Evolutionary conservation across 2,888 invertebrate species (phyloP), one percentile per base, ranked within the genome.

Genomic region (Lasioglossum morio): DNA sequence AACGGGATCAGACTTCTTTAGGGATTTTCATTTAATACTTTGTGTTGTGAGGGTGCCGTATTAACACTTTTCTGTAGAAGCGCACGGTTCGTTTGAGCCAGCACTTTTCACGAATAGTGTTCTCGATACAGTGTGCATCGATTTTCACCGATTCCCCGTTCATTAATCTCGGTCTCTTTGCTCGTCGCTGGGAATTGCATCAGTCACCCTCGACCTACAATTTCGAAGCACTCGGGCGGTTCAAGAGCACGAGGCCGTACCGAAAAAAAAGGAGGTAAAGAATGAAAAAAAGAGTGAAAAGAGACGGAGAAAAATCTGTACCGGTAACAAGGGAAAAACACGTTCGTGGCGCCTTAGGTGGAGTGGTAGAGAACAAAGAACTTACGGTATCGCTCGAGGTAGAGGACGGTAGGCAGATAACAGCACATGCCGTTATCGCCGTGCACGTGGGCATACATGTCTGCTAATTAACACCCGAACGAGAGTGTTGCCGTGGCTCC

Each of bases 371-470:
- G 63, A 60, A 76, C 46, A 63, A 83, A 86, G 73, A 86, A 94
- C 94, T 94, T 93, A 94, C 94, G 94, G 85, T 93, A 94, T 89
- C 94, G 92, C 84, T 94, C 94, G 80, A 94, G 92, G 87, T 94
- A 94, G 79, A 94, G 93, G 76, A 94, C 92, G 46, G 94, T 94
- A 40, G 94, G 94, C 87, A 94, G 91, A 91, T 94, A 94, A 92
- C 94, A 94, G 92, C 94, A 94, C 92, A 94, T 94, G 94, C 94
- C 94, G 91, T 94, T 94, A 87, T 94, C 94, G 19, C 93, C 93
- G 89, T 94, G 94, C 90, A 94, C 92, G 92, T 94, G 94, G 84
- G 94, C 94, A 87, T 94, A 94, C 94, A 94, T 94, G 89, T 91
- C 86, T 89, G 89, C 87, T 81, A 88, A 92, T 91, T 92, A 88